phyloP scores from a whole-genome alignment of 2,888 invertebrate species.

The Pecten maximus region DNA sequence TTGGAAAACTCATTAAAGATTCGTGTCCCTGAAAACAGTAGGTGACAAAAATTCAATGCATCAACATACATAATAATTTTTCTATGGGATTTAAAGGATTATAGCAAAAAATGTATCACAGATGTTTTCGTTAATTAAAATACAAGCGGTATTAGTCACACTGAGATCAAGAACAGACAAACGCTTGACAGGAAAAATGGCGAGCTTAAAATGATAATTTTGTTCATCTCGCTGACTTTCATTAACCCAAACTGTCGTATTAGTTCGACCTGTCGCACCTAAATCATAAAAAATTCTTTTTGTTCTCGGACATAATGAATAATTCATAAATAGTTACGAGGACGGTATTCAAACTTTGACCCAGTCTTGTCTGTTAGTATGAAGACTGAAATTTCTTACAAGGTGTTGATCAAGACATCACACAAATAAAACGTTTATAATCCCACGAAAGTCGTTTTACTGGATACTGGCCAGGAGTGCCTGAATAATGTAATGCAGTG shows the following conservation, averaged over 20 bases:
- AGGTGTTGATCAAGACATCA: not conserved
- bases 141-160: not conserved
- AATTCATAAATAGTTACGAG: not conserved
- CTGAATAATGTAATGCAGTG: too few species aligned
- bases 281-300: slow-evolving; percentile 7
- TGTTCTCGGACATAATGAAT: slow-evolving; percentile 8
- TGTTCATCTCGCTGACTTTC: not conserved
- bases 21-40: not conserved
- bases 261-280: not conserved
- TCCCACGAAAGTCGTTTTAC: not conserved
- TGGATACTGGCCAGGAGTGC: not conserved
- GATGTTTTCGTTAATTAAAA: not conserved
- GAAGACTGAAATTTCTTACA: not conserved
- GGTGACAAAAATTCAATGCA: not conserved
- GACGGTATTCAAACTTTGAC: not conserved
- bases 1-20: not conserved
- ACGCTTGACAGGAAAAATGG: not conserved
- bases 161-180: not conserved
- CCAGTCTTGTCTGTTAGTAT: not conserved
- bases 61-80: not conserved
- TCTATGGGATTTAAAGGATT: slow-evolving; percentile 6
- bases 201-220: not conserved
- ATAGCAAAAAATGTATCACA: not conserved
- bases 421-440: not conserved
- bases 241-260: not conserved